These are phyloP conservation scores for Ianthella basta DNA, from an alignment of 37 sponge, comb jelly and placozoan genomes.

Conservation along the genomic window DNA sequence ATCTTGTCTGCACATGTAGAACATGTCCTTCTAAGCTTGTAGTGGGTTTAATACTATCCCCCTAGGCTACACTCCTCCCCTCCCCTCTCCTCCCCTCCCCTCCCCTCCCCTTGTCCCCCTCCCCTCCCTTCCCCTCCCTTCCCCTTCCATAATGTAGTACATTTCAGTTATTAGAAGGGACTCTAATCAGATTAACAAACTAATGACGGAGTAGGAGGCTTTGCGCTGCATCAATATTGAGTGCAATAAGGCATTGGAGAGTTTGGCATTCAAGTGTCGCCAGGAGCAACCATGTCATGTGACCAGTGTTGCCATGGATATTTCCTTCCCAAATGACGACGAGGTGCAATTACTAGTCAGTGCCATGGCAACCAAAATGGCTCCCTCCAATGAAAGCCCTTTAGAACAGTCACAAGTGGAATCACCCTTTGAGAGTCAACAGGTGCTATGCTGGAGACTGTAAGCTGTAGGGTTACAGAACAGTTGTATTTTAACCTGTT, in stretches of 20 bases:
- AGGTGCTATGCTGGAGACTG: no score
- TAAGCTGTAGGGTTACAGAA: no score
- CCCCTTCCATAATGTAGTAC: neutral
- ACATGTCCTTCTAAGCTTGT: neutral
- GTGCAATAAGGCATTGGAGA: constrained; percentile 32
- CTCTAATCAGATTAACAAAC: neutral
- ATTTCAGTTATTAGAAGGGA: neutral
- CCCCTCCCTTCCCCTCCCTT: no score
- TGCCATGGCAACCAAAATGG: constrained; percentile 17
- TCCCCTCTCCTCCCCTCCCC: constrained; percentile 7
- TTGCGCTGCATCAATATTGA: neutral
- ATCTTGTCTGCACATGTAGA: no score
- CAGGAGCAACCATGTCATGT: no score
- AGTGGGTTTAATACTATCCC: no score
- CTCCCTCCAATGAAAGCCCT: neutral
- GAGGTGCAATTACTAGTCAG: constrained; percentile 48
- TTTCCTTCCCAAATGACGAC: constrained; percentile 75
- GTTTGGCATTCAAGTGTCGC: no score
- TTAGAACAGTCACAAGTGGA: neutral
- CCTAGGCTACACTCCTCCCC: constrained; percentile 3
- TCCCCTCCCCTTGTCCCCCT: no score
- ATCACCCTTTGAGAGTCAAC: no score
- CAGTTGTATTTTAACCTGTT: no score
- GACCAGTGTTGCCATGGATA: constrained; percentile 42
- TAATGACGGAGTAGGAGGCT: neutral